Evolutionary conservation across 1,140 invertebrate genomes (phyloP), one percentile per base, ranked within the genome.

Genomic region (Cyclargus thomasi): DNA sequence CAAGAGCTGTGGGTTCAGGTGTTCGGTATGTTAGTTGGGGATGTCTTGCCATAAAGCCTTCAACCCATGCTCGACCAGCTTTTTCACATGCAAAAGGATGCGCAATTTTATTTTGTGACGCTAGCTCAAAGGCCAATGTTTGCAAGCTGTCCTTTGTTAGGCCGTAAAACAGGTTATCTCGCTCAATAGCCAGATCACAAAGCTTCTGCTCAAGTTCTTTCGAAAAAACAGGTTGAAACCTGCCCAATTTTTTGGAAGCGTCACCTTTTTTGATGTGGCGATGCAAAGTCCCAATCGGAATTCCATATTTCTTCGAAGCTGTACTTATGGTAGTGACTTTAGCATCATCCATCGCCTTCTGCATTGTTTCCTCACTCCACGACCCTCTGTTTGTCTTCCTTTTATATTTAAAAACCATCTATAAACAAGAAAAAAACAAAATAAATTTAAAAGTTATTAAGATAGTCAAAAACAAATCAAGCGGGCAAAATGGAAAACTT

Each of bases 161-260:
- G 3, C 47, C 47, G 11, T 53, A 64, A 35, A 63, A 63, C 17
- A 63, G 23, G 16, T 16, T 63, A 17, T 36, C 62, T 35, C 23
- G 62, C 35, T 63, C 23, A 36, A 63, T 63, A 17, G 62, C 23
- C 14, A 63, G 62, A 17, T 35, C 62, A 36, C 23, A 35, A 17
- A 63, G 29, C 29, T 63, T 63, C 62, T 55, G 10, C 64, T 65
- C 47, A 22, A 55, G 64, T 17, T 63, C 62, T 63, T 35, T 63
- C 17, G 62, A 63, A 17, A 63, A 63, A 63, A 63, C 62, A 63
- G 29, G 21, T 20, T 65, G 8, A 65, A 22, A 53, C 21, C 39
- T 23, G 20, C 39, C 21, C 23, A 22, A 22, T 47, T 55, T 65
- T 53, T 53, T 53, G 39, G 47, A 70, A 2, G 1, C 2, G 47